These are phyloP conservation scores for Solenodon paradoxus DNA, from an alignment of 2,113 vertebrate genomes.

Conservation along the genomic window DNA sequence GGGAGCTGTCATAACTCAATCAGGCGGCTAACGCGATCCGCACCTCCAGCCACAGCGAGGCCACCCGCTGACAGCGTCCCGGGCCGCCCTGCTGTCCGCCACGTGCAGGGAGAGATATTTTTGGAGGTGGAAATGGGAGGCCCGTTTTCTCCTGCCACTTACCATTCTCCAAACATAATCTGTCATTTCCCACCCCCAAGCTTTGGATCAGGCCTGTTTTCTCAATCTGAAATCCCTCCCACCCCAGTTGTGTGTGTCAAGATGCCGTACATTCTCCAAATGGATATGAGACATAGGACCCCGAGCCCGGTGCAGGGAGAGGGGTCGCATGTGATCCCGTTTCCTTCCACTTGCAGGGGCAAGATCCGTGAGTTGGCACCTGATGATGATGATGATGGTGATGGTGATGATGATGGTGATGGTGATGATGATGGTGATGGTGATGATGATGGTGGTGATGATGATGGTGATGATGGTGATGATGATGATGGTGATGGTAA, in stretches of 20 bases:
- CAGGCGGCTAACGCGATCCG: constrained; percentile 91
- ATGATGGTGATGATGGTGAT: too few species aligned
- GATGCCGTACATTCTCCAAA: background rate
- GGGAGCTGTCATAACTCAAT: constrained; percentile 99
- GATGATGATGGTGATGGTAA: too few species aligned
- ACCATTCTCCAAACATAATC: constrained; percentile 43
- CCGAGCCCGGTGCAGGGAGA: background rate
- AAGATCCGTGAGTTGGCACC: background rate
- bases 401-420: too few species aligned
- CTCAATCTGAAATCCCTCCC: background rate
- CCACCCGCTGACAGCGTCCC: constrained; percentile 19
- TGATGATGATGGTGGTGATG: too few species aligned
- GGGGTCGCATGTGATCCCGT: background rate
- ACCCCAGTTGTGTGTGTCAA: background rate
- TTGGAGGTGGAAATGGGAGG: constrained; percentile 13
- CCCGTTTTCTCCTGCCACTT: constrained; percentile 25
- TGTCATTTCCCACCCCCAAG: background rate
- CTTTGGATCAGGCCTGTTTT: background rate
- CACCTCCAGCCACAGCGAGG: constrained; percentile 74
- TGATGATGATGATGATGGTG: too few species aligned
- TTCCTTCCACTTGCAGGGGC: rapidly evolving
- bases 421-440: too few species aligned
- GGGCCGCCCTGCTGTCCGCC: background rate
- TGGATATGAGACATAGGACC: background rate
- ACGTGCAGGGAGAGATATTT: constrained; percentile 33